Evolutionary conservation across 53 echinoderm and acorn worm genomes (phyloP), one percentile per base, ranked within the genome.

Genomic region (Hippasteria phrygiana): DNA sequence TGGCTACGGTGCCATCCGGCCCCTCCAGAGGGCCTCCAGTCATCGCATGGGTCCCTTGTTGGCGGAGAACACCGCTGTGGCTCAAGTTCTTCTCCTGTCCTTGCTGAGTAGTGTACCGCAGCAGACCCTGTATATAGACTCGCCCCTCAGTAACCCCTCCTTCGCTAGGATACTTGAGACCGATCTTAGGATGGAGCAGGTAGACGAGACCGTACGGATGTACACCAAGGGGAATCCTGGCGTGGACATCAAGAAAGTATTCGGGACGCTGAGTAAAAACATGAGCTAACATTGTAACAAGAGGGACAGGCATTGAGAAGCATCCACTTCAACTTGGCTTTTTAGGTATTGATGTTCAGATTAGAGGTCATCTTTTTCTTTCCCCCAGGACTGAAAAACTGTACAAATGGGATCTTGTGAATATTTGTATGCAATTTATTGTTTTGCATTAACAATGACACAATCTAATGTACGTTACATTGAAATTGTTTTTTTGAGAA

Each of bases 1-100:
- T 33, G 99, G 99, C 18, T 99, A 96, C 46, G 99, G 95, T 24
- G 93, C 92, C 8, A 47, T 99, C 55, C 91, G 93, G 2, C 94
- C 91, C 18, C 87, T 94, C 28, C 80, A 89, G 53, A 59, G 72
- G 24, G 41, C 91, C 2, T 80, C 87, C 50, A 85, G 83, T 32
- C 91, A 96, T 64, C 77, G 83, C 55, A 93, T 99, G 43, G 94
- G 94, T 2, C 99, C 99, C 8, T 87, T 99, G 1, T 91, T 94
- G 76, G 90, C 93, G 63, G 91, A 91, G 20, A 96, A 99, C 71
- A 88, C 94, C 6, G 93, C 96, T 32, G 90, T 94, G 5, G 94
- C 99, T 18, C 96, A 96, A 77, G 87, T 93, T 9, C 66, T 96
- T 17, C 88, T 96, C 22, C 67, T 99, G 35, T 82, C 99, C 17